phyloP scores from a whole-genome alignment of 2,113 vertebrate genomes.

The Corvus moneduloides region DNA sequence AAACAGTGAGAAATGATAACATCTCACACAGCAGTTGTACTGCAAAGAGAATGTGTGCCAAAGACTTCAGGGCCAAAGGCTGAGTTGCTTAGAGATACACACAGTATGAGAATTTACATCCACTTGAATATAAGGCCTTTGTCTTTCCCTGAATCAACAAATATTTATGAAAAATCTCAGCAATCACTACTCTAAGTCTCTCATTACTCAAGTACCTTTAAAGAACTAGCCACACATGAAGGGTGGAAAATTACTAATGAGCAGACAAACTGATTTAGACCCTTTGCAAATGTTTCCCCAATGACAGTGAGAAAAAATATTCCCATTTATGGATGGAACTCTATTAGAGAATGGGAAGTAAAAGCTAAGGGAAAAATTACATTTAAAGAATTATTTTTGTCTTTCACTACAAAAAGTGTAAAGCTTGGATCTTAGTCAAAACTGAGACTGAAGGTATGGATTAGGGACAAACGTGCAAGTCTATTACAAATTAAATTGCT shows the following conservation, averaged over 20 bases:
- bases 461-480: background rate
- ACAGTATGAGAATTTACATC: background rate
- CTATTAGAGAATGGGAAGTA: background rate
- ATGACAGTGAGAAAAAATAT: background rate
- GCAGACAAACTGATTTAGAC: background rate
- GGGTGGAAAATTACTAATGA: background rate
- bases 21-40: background rate
- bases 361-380: background rate
- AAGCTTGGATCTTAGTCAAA: background rate
- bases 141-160: background rate
- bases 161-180: background rate
- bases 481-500: constrained; percentile 64
- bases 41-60: background rate
- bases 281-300: background rate
- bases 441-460: background rate
- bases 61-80: background rate
- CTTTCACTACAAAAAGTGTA: background rate
- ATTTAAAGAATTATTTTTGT: background rate
- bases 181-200: background rate
- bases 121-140: background rate
- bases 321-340: background rate
- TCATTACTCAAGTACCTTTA: background rate
- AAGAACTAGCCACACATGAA: background rate
- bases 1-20: background rate
- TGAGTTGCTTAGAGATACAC: background rate